Evolutionary conservation across 1,140 invertebrate species (phyloP).

Genomic region (Cataglyphis hispanica): DNA sequence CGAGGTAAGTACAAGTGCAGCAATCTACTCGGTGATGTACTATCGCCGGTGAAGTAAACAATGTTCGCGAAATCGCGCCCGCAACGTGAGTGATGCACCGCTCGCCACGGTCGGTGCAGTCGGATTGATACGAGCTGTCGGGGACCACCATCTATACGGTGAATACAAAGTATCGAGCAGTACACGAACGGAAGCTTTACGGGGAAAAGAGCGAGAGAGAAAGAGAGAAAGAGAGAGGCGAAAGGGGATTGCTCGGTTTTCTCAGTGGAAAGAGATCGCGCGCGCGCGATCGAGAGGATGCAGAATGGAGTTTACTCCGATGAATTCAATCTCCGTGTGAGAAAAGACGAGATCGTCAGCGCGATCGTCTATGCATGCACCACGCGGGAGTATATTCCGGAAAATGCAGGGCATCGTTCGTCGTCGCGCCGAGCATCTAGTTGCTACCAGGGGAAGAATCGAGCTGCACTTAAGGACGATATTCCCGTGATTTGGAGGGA

Average conservation of each 20-base stretch:
- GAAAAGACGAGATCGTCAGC: constrained; percentile 68
- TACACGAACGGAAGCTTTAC: not conserved
- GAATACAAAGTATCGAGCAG: constrained; percentile 50
- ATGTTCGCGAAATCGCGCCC: constrained; percentile 32
- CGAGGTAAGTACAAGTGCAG: not conserved
- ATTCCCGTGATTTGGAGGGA: constrained; percentile 30
- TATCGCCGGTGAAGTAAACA: constrained; percentile 38
- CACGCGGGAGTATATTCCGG: constrained; percentile 27
- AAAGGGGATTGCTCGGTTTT: not conserved
- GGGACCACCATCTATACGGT: constrained; percentile 22
- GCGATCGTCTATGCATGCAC: constrained; percentile 66
- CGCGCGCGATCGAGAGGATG: constrained; percentile 15
- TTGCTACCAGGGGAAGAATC: constrained; percentile 50
- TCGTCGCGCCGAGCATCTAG: constrained; percentile 32
- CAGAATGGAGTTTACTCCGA: constrained; percentile 67
- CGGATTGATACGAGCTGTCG: constrained; percentile 54
- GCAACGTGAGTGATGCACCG: constrained; percentile 47
- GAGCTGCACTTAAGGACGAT: constrained; percentile 47
- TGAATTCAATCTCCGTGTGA: constrained; percentile 70
- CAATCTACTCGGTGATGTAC: constrained; percentile 10
- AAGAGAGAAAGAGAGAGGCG: not conserved
- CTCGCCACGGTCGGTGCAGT: constrained; percentile 47
- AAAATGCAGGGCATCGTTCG: constrained; percentile 52
- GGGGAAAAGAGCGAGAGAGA: constrained; percentile 3
- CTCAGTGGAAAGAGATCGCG: constrained; percentile 13